Percentiles rank a stretch among this genome's conserved stretches.
Evolutionary conservation across 2,113 vertebrate species (phyloP).

Genomic region (Pachypanchax playfairii): DNA sequence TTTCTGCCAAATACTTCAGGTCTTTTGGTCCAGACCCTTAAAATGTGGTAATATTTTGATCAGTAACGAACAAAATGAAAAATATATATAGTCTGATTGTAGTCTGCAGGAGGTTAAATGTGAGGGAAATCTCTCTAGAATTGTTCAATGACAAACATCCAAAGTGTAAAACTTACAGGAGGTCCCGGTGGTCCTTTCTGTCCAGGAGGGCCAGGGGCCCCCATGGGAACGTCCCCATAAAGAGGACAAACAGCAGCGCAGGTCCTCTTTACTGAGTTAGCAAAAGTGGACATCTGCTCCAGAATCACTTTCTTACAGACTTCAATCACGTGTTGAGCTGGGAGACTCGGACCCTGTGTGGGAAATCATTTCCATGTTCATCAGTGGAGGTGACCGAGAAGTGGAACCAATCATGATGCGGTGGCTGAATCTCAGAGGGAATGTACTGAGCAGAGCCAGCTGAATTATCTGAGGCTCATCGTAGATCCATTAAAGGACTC

Average conservation of each 20-base stretch:
- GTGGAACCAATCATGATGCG: slow-evolving; percentile 42
- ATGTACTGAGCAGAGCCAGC: slow-evolving; percentile 58
- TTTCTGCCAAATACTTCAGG: slow-evolving; percentile 73
- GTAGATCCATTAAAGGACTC: slow-evolving; percentile 59
- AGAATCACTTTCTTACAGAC: slow-evolving; percentile 79
- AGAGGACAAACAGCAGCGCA: slow-evolving; percentile 78
- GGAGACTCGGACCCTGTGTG: slow-evolving; percentile 72
- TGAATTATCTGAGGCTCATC: slow-evolving; percentile 64
- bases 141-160: slow-evolving; percentile 18
- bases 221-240: slow-evolving; percentile 78
- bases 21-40: slow-evolving; percentile 50
- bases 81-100: slow-evolving; percentile 47
- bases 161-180: slow-evolving; percentile 65
- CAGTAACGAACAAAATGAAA: slow-evolving; percentile 41
- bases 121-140: not conserved
- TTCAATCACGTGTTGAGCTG: slow-evolving; percentile 77
- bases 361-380: slow-evolving; percentile 63
- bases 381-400: slow-evolving; percentile 42
- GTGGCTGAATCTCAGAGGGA: slow-evolving; percentile 55
- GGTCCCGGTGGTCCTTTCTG: slow-evolving; percentile 74
- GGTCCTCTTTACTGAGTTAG: slow-evolving; percentile 79
- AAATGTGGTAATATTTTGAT: slow-evolving; percentile 68
- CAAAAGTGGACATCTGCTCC: slow-evolving; percentile 82
- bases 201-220: slow-evolving; percentile 70
- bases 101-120: slow-evolving; percentile 29